Evolutionary conservation across 1,140 invertebrate species (phyloP), one percentile per base, ranked within the genome.

Genomic region (Drosophila ogumai): DNA sequence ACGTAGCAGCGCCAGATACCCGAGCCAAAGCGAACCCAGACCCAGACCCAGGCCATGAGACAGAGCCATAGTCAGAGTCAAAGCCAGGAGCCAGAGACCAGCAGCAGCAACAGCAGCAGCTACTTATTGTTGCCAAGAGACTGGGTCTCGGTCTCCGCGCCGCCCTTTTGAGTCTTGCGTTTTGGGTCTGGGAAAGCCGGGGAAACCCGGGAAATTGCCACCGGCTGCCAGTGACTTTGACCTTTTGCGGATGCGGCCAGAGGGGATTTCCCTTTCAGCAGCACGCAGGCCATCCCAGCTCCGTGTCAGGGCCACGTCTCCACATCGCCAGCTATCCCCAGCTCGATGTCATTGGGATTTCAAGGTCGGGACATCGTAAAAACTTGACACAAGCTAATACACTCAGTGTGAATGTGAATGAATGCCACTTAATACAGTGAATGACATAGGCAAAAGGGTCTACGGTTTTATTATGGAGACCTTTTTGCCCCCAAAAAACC

Each of bases 91-190:
- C 60, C 64, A 67, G 64, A 47, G 59, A 57, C 31, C 25, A 28
- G 64, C 28, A 28, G 79, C 41, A 47, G 43, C 58, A 32, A 15
- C 25, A 36, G 34, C 10, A 49, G 47, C 59, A 76, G 82, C 82
- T 88, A 88, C 82, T 87, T 87, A 84, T 82, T 82, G 81, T 82
- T 87, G 60, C 52, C 38, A 71, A 28, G 60, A 28, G 49, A 61
- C 49, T 71, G 34, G 50, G 56, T 49, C 76, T 60, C 58, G 6
- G 47, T 40, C 59, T 40, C 34, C 46, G 47, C 36, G 49, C 40
- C 40, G 36, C 66, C 55, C 61, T 41, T 64, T 60, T 38, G 54
- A 50, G 32, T 25, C 67, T 49, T 40, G 22, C 19, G 52, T n/a
- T 61, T 28, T 61, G 22, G 32, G 59, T 54, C 22, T 61, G 31